These are phyloP conservation scores for Aphelenchoides besseyi DNA, from an alignment of 1,140 invertebrate species.

Conservation along the genomic window DNA sequence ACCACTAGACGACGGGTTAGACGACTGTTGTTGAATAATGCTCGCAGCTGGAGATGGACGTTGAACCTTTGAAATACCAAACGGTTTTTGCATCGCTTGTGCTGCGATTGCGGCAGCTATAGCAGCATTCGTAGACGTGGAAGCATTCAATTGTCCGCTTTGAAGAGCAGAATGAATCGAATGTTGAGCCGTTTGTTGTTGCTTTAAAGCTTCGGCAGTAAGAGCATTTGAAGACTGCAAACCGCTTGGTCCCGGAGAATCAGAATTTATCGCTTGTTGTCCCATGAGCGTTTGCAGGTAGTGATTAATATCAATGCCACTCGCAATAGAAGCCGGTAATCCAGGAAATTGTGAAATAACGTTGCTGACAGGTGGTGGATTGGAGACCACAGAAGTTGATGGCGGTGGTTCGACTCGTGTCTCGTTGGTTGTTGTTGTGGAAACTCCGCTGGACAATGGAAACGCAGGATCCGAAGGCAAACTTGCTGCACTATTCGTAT, in stretches of 20 bases:
- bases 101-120: background rate
- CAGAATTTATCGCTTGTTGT: background rate
- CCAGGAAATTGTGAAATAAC: no score
- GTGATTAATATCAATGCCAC: background rate
- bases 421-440: no score
- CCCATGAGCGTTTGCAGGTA: background rate
- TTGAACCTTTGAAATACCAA: background rate
- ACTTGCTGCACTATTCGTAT: no score
- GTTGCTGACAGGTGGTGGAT: no score
- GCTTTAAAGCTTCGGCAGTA: background rate
- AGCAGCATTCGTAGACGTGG: background rate
- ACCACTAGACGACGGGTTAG: background rate
- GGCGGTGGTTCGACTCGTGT: no score
- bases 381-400: no score
- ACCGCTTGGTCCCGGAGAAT: background rate
- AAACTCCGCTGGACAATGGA: no score
- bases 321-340: no score
- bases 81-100: background rate
- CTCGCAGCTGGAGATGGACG: background rate
- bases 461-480: no score
- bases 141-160: background rate
- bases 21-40: background rate
- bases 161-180: background rate
- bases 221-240: background rate
- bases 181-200: background rate